Conservation (phyloP, 2,113 vertebrate species). For the Stercorarius parasiticus region DNA sequence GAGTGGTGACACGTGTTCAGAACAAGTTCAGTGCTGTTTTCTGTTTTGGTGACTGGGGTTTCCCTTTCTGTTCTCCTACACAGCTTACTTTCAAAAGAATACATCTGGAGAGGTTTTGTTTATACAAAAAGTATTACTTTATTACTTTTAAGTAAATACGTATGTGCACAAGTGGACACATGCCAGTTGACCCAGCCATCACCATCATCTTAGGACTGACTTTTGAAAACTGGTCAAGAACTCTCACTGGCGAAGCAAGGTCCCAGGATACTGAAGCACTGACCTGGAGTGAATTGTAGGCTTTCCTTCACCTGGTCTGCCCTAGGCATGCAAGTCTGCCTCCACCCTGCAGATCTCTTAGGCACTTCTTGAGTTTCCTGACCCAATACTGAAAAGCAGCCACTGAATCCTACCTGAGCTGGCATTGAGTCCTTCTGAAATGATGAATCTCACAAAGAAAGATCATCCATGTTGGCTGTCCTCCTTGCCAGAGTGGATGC, state of each 20-base stretch:
- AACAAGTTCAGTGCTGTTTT: not conserved
- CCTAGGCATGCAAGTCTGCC: not conserved
- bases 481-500: not conserved
- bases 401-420: constrained; percentile 7
- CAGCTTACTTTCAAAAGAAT: not conserved
- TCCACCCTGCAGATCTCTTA: not conserved
- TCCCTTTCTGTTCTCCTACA: not conserved
- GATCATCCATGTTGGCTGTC: not conserved
- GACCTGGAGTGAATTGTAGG: not conserved
- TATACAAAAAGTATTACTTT: not conserved
- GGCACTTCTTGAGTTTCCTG: not conserved
- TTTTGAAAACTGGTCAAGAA: not conserved
- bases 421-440: not conserved
- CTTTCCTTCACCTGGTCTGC: not conserved
- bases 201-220: not conserved
- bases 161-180: not conserved
- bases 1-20: not conserved
- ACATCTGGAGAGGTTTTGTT: not conserved
- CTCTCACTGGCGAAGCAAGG: not conserved
- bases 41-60: not conserved
- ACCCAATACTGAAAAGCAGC: constrained; percentile 6
- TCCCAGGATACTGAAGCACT: constrained; percentile 17
- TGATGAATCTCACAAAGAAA: not conserved
- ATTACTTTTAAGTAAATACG: not conserved
- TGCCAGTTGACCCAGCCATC: not conserved